phyloP scores from a whole-genome alignment of 2,888 invertebrate genomes.

The Sisyra nigra region DNA sequence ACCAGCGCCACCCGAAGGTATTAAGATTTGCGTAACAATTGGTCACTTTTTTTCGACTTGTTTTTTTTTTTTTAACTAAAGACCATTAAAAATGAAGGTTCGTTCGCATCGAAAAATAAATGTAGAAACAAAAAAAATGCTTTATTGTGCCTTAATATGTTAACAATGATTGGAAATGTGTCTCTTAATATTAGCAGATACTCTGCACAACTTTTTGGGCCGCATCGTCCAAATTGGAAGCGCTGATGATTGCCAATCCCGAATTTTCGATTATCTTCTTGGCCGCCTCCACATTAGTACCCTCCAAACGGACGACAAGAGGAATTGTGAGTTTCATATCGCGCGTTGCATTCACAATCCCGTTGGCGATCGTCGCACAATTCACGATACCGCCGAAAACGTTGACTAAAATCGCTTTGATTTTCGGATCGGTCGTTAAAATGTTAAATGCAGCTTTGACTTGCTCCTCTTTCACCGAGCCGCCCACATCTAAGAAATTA shows the following conservation, averaged over 20 bases:
- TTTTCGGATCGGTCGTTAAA: slow-evolving; percentile 71
- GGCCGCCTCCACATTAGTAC: slow-evolving; percentile 80
- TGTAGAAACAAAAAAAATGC: too few species aligned
- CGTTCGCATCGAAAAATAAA: too few species aligned
- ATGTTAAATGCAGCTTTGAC: slow-evolving; percentile 87
- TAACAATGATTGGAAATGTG: not conserved
- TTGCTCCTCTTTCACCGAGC: slow-evolving; percentile 87
- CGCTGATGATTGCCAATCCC: slow-evolving; percentile 66
- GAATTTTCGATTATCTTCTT: slow-evolving; percentile 69
- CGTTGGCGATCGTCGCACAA: slow-evolving; percentile 92
- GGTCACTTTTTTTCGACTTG: too few species aligned
- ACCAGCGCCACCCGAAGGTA: too few species aligned
- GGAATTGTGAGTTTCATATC: slow-evolving; percentile 69
- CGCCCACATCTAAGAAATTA: slow-evolving; percentile 97
- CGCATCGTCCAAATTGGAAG: slow-evolving; percentile 80
- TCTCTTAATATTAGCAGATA: too few species aligned
- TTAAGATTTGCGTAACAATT: too few species aligned
- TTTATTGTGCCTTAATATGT: not conserved
- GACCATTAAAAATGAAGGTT: too few species aligned
- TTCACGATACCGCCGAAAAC: slow-evolving; percentile 99
- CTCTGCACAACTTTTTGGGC: slow-evolving; percentile 68
- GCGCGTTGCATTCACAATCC: slow-evolving; percentile 79
- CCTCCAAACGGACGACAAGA: slow-evolving; percentile 86
- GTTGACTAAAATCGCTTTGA: slow-evolving; percentile 91
- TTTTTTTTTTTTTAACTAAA: too few species aligned